phyloP scores from a whole-genome alignment of 1,140 invertebrate species.

The Ptiloglossa arizonensis region DNA sequence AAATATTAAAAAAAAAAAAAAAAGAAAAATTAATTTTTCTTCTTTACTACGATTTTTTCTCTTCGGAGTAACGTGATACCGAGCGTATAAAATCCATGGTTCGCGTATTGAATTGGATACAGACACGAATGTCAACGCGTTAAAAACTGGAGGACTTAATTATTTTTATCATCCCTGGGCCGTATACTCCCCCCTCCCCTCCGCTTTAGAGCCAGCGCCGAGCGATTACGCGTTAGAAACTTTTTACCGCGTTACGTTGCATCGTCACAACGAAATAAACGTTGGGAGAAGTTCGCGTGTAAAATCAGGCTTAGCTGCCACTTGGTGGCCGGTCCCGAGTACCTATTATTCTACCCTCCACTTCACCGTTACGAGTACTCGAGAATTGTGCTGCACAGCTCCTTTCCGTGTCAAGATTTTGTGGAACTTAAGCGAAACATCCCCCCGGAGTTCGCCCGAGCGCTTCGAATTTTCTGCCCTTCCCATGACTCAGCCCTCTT shows the following conservation, averaged over 20 bases:
- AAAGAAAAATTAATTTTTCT: no score
- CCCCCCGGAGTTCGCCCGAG: not conserved
- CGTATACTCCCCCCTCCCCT: no score
- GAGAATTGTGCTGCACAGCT: conserved; percentile 40
- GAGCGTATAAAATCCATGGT: no score
- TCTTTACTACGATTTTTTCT: no score
- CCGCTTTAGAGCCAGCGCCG: no score
- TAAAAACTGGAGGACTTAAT: no score
- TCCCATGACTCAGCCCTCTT: conserved; percentile 28
- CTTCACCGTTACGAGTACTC: conserved; percentile 29
- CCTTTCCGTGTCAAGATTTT: conserved; percentile 46
- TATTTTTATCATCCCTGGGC: no score
- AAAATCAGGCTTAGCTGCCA: conserved; percentile 28
- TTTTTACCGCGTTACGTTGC: not conserved
- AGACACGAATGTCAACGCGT: no score
- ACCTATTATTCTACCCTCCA: conserved; percentile 41
- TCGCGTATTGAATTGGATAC: no score
- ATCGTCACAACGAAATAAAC: not conserved
- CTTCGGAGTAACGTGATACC: no score
- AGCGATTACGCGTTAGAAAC: no score
- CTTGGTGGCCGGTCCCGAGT: conserved; percentile 18
- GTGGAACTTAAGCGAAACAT: conserved; percentile 34
- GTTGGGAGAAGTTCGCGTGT: not conserved
- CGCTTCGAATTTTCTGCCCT: conserved; percentile 24
- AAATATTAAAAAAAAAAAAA: no score